Base-by-base conservation (phyloP, 2,113 vertebrate genomes). In the Dasyornis broadbenti region DNA sequence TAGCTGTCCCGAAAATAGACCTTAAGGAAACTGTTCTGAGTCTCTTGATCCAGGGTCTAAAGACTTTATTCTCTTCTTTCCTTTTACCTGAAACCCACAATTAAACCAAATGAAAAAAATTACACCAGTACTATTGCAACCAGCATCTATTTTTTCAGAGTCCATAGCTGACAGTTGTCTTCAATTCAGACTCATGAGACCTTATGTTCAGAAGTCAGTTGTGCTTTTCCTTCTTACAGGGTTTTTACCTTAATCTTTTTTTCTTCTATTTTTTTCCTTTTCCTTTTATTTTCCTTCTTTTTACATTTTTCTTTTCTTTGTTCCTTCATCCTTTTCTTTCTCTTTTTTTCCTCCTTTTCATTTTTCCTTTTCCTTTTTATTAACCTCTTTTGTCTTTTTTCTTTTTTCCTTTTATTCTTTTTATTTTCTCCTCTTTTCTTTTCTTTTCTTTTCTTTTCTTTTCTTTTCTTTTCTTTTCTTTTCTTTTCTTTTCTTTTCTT, bases 261-360 rank as follows among this genome's bases (percentile, higher is more conserved):
- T 20, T 6, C 7, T 54, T 52, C 5, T 20, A 2, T 65, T 11
- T 10, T 31, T 23, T 22, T 28, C 10, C 1, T 10, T 26, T 40
- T 63, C 2, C 1, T 5, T 6, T 20, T 26, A 0, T 22, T 10
- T 39, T 15, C 1, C 3, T 35, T 30, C 4, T 4, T 17, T 28
- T 6, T 4, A 1, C 4, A 10, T 31, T 20, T 15, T 14, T 11
- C 7, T 24, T 7, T 7, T 7, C 5, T 37, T 45, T 9, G 15
- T 49, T 26, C 1, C 2, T 11, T 8, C 12, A 6, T 11, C 3
- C 1, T 2, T 13, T 49, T 8, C 2, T 5, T 28, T n/a, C 5
- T 2, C 2, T 11, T 35, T 13, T 2, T 8, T 5, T 20, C 3
- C 2, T 11, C 8, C 16, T 3, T 42, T 19, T 10, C 1, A 0